Percentiles rank a stretch among this genome's conserved stretches.
These are phyloP conservation scores for Osedax fenrisi DNA, from an alignment of 2,888 invertebrate species.

Conservation along the genomic window DNA sequence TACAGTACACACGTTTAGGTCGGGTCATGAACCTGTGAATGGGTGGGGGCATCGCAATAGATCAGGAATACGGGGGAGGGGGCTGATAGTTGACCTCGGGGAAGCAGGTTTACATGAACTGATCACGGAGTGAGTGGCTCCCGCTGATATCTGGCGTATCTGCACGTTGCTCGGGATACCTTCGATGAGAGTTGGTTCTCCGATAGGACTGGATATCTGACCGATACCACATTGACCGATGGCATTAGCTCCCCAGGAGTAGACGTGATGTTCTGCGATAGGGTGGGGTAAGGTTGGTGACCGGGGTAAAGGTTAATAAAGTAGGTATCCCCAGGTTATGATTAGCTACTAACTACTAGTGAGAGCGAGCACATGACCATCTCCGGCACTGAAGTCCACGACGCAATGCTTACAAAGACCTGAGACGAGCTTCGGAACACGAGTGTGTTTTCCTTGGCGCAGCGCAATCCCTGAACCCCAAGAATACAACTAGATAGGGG, in stretches of 20 bases:
- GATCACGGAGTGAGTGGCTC: constrained; percentile 58
- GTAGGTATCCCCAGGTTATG: constrained; percentile 54
- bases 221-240: constrained; percentile 61
- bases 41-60: not conserved
- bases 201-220: constrained; percentile 56
- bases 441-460: too few relatives aligned
- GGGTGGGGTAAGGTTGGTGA: not conserved
- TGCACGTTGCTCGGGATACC: constrained; percentile 54
- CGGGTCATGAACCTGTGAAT: not conserved
- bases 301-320: too few relatives aligned
- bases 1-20: not conserved
- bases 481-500: too few relatives aligned
- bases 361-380: constrained; percentile 58
- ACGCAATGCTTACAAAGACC: too few relatives aligned
- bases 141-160: constrained; percentile 58
- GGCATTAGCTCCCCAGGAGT: constrained; percentile 59
- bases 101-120: constrained; percentile 56
- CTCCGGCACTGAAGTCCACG: constrained; percentile 58
- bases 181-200: constrained; percentile 55
- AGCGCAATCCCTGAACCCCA: too few relatives aligned
- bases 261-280: constrained; percentile 49
- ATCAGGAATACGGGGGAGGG: not conserved
- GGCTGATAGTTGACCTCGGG: constrained; percentile 33
- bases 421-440: too few relatives aligned
- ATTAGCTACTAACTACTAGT: constrained; percentile 52